Conservation (phyloP, 2,888 invertebrate genomes). For the Drosophila pegasa region DNA sequence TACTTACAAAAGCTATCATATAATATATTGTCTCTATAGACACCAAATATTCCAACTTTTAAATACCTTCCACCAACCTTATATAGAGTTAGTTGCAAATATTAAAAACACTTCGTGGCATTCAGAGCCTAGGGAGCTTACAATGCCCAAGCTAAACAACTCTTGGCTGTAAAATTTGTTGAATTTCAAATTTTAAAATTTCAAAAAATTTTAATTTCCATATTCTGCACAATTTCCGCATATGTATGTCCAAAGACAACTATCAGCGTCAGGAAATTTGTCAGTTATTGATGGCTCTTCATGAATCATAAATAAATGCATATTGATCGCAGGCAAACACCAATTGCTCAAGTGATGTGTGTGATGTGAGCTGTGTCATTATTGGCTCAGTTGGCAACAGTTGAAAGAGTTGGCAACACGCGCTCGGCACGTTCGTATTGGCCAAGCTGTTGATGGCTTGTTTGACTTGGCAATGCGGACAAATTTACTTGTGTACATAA, state of each 20-base stretch:
- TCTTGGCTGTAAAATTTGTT: too few relatives aligned
- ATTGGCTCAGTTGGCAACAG: conserved; percentile 31
- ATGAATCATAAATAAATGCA: conserved; percentile 10
- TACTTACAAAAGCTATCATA: too few relatives aligned
- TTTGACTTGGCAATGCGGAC: conserved; percentile 70
- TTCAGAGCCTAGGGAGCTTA: too few relatives aligned
- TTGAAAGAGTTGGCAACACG: conserved; percentile 53
- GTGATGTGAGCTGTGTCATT: conserved; percentile 19
- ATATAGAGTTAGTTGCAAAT: too few relatives aligned
- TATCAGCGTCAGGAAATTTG: neutral
- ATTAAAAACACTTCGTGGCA: too few relatives aligned
- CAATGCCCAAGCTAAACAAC: too few relatives aligned
- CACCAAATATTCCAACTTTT: too few relatives aligned
- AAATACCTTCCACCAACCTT: too few relatives aligned
- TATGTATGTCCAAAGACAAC: neutral
- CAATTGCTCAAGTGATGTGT: conserved; percentile 18
- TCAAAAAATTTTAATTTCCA: neutral
- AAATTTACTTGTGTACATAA: conserved; percentile 62
- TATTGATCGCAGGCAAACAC: conserved; percentile 4
- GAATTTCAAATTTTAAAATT: neutral
- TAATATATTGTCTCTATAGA: too few relatives aligned
- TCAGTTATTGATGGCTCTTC: neutral
- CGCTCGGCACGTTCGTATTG: conserved; percentile 53
- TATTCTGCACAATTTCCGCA: neutral
- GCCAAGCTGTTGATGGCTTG: conserved; percentile 55